These are phyloP conservation scores for Epinotia bilunana DNA, from an alignment of 2,888 invertebrate genomes.

Conservation along the genomic window DNA sequence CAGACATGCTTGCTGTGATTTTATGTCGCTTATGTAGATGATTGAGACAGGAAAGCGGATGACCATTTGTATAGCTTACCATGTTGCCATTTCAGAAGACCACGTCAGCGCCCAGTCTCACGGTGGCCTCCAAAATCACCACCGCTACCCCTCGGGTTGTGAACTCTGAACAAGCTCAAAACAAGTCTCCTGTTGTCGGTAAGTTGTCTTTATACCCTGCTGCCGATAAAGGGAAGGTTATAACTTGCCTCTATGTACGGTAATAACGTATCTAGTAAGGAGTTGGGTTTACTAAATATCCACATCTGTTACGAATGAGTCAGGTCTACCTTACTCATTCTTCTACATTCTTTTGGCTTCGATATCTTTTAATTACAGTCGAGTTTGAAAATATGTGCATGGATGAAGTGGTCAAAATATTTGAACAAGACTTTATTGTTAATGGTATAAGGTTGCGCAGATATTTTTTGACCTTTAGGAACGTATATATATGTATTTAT, in stretches of 20 bases:
- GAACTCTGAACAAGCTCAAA: constrained; percentile 54
- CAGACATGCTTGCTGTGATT: background rate
- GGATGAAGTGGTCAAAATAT: too few relatives aligned
- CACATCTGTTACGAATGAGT: too few relatives aligned
- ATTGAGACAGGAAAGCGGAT: background rate
- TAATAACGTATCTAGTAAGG: too few relatives aligned
- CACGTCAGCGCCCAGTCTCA: constrained; percentile 60
- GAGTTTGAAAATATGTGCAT: too few relatives aligned
- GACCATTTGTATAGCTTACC: background rate
- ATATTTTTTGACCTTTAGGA: too few relatives aligned
- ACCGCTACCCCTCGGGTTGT: constrained; percentile 56
- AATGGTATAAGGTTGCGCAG: too few relatives aligned
- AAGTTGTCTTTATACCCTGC: constrained; percentile 4
- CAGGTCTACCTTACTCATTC: too few relatives aligned
- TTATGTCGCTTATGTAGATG: background rate
- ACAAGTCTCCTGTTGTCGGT: constrained; percentile 69
- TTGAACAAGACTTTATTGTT: too few relatives aligned
- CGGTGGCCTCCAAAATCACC: constrained; percentile 66
- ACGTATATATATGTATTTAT: too few relatives aligned
- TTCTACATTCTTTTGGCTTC: too few relatives aligned
- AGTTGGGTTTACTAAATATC: too few relatives aligned
- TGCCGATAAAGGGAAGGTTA: background rate
- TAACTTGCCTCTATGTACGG: background rate
- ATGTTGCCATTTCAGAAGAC: constrained; percentile 65
- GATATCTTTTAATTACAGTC: too few relatives aligned